These are phyloP conservation scores for Diorhabda carinulata DNA, from an alignment of 1,140 invertebrate species.

Conservation along the genomic window DNA sequence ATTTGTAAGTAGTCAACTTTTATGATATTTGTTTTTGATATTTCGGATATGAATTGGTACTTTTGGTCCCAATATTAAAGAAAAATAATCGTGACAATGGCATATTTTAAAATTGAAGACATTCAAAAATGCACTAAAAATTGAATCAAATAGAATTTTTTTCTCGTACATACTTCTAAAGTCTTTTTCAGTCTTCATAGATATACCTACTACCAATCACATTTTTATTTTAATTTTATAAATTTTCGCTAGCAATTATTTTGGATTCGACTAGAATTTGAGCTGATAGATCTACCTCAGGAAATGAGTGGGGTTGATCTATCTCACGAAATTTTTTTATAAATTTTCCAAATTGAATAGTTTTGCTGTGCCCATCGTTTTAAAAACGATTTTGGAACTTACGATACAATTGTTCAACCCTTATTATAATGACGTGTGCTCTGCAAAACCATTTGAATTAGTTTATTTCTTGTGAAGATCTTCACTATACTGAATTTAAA, in stretches of 20 bases:
- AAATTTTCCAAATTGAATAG: too few species aligned
- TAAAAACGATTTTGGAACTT: too few species aligned
- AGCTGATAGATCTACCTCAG: too few species aligned
- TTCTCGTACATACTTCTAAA: conserved; percentile 27
- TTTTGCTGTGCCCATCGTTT: too few species aligned
- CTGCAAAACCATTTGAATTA: too few species aligned
- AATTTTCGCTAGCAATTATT: background rate
- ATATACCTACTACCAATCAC: conserved; percentile 36
- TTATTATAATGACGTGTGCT: too few species aligned
- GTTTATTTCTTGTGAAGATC: too few species aligned
- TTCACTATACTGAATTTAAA: too few species aligned
- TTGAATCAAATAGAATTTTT: conserved; percentile 3
- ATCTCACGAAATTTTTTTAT: too few species aligned
- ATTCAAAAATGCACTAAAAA: conserved; percentile 16
- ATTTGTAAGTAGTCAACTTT: conserved; percentile 8
- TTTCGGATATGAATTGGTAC: conserved; percentile 40
- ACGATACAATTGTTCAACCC: too few species aligned
- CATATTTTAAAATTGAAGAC: conserved; percentile 38
- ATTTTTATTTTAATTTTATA: conserved; percentile 26
- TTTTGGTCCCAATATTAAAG: conserved; percentile 43
- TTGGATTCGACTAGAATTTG: background rate
- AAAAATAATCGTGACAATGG: conserved; percentile 30
- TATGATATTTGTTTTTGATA: conserved; percentile 41
- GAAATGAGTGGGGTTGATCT: too few species aligned
- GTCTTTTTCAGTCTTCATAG: conserved; percentile 38